Evolutionary conservation across 2,888 invertebrate genomes (phyloP), one percentile per base, ranked within the genome.

Genomic region (Meghimatium bilineatum): DNA sequence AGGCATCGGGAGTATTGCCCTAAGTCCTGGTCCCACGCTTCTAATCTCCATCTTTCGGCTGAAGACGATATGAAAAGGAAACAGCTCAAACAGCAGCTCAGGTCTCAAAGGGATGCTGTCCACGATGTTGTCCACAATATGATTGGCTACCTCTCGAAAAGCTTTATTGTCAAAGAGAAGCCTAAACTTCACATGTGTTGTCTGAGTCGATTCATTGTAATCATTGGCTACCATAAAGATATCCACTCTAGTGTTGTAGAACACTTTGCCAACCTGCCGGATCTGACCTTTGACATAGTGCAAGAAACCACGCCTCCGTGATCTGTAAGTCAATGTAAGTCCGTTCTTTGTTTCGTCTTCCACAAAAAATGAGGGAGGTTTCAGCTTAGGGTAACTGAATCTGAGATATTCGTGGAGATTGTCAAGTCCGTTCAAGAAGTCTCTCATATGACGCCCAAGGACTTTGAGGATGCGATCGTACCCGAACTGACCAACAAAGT

Each of bases 281-380:
- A 98, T 98, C 94, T 98, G 98, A 3, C 98, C 99, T 96, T 98
- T 98, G 12, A 98, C 98, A 92, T 99, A 99, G 94, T 97, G 97
- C 12, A 98, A 96, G 93, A 98, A 99, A 0, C 99, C 99, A 87
- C 97, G 95, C 87, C 99, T 95, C 93, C 97, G 98, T 89, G 97
- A 98, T 81, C 94, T 91, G 85, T 93, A 93, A 94, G 99, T 99
- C 85, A 99, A 95, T 0, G 97, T 97, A 86, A 99, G 94, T 0
- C 99, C 99, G 91, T 97, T 96, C 44, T 87, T 86, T 0, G 97
- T 97, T 93, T 99, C 99, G 92, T 98, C 97, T 93, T 98, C 98
- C 92, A 98, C 98, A 90, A 98, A 98, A 93, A 99, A 99, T 81
- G 98, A 98, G 0, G 99, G 99, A 0, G 99, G 98, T 87, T 96